A percentile compares a stretch with the other conserved stretches of the same genome.
Evolutionary conservation across 2,113 vertebrate species (phyloP).

Genomic region (Corynorhinus townsendii): DNA sequence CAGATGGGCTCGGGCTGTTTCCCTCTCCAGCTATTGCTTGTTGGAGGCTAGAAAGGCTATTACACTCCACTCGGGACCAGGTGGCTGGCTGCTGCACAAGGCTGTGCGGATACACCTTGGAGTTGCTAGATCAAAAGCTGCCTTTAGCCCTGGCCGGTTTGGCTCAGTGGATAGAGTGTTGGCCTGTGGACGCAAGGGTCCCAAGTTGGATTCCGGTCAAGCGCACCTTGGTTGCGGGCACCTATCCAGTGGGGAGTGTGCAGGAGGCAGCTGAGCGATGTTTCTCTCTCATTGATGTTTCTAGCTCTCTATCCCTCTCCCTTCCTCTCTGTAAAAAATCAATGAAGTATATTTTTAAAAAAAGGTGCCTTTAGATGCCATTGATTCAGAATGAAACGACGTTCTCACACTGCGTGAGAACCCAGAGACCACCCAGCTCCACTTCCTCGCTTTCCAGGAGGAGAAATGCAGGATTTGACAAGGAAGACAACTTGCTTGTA

Average conservation of each 20-base stretch:
- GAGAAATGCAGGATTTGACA: neutral
- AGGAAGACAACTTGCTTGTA: neutral
- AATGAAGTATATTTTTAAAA: too few species aligned
- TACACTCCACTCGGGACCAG: fast-evolving
- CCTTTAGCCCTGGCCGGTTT: neutral
- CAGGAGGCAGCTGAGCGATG: too few species aligned
- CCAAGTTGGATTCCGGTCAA: too few species aligned
- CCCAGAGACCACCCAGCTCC: neutral
- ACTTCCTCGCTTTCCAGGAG: neutral
- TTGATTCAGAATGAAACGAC: neutral
- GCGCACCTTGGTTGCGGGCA: too few species aligned
- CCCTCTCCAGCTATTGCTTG: neutral
- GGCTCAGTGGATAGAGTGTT: too few species aligned
- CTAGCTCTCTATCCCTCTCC: too few species aligned
- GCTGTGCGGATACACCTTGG: neutral
- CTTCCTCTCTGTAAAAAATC: too few species aligned
- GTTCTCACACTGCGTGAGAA: neutral
- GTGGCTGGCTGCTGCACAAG: neutral
- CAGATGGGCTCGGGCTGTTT: neutral
- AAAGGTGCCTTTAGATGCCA: neutral
- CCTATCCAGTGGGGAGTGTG: too few species aligned
- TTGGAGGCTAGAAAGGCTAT: neutral
- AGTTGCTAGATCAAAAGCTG: too few species aligned
- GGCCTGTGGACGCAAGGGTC: too few species aligned
- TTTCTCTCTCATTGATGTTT: too few species aligned